Base-by-base conservation (phyloP, 2,888 invertebrate genomes). In the Zhuqinia jingwanae region DNA sequence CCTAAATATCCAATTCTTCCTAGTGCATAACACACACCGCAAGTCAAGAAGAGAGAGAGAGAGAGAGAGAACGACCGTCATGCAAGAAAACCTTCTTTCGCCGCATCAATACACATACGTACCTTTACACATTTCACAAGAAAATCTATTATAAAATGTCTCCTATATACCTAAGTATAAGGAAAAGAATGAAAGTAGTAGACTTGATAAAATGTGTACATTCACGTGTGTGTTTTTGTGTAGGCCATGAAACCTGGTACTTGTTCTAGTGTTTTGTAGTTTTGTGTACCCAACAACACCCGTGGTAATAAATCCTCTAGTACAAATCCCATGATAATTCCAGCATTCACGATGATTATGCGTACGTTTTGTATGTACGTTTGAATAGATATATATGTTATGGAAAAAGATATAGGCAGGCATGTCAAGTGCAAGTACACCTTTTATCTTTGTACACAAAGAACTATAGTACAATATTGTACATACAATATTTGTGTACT, bases 61-160 rank as follows among this genome's bases (percentile, higher is more conserved):
- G 8, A 36, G 36, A 6, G 15, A n/a, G 50, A 13, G 50, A 50
- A 17, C 65, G 36, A 65, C 65, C 45, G 68, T 70, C 68, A 70
- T 70, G 68, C 68, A 47, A 70, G 68, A 45, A 70, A 70, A 70
- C 68, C 17, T 47, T 70, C 36, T 68, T 63, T 5, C 30, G 42
- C 65, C 65, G 36, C 65, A 65, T 65, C 36, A 30, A 65, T 17
- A 36, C 27, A 63, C 20, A 63, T 30, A 5, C 53, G 22, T 56
- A 20, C n/a, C 56, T 56, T 27, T 63, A 63, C 8, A 25, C 30
- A 63, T 8, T 17, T 53, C 53, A n/a, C 6, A 36, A n/a, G n/a
- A 17, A n/a, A 53, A 53, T 17, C 17, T 53, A 1, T n/a, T 53
- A 53, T 53, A 53, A 6, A 53, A 53, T 6, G 5, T n/a, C 47